A percentile compares a stretch with the other conserved stretches of the same genome.
Conservation (phyloP, 2,113 vertebrate genomes). For the Cranoglanis bouderius region DNA sequence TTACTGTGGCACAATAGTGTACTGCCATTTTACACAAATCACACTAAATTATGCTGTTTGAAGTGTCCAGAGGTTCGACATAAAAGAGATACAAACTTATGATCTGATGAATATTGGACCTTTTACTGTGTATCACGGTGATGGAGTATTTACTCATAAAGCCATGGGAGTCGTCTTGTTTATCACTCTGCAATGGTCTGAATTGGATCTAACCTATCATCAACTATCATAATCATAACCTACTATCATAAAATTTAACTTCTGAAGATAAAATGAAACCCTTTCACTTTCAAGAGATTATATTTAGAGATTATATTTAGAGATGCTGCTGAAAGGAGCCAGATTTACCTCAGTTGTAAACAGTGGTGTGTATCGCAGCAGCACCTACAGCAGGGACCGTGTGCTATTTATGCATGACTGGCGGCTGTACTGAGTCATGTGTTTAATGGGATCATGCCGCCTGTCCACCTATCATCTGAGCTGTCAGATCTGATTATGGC, state of each 20-base stretch:
- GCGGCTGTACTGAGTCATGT: background rate
- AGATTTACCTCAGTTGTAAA: background rate
- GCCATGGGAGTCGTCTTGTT: background rate
- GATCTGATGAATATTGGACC: background rate
- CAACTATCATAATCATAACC: background rate
- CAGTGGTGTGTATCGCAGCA: background rate
- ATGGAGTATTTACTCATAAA: background rate
- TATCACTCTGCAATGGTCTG: background rate
- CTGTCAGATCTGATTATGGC: background rate
- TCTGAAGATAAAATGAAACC: background rate
- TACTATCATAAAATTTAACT: background rate
- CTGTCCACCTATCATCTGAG: background rate
- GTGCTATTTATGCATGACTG: constrained; percentile 16
- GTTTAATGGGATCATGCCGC: constrained; percentile 17
- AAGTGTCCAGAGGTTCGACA: background rate
- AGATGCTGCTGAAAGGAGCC: background rate
- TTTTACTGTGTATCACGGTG: background rate
- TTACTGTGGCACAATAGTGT: background rate
- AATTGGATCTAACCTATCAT: background rate
- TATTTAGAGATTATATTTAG: background rate
- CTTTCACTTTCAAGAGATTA: background rate
- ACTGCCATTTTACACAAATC: background rate
- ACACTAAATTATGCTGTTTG: background rate
- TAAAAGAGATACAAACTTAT: background rate
- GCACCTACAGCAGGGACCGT: background rate